Evolutionary conservation across 37 sponge, comb jelly and placozoan genomes (phyloP).

Genomic region (Amphimedon queenslandica): DNA sequence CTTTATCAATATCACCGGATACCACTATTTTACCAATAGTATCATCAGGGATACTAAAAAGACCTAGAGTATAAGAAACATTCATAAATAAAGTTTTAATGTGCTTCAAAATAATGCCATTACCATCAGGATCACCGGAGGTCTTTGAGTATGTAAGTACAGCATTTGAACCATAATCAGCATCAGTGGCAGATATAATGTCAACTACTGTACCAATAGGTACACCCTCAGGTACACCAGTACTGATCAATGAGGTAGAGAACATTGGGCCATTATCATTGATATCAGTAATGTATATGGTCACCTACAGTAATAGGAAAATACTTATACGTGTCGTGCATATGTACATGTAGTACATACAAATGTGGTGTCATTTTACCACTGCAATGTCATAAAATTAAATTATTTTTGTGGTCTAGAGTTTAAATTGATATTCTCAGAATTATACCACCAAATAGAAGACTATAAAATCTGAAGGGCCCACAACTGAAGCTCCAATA

Average conservation of each 20-base stretch:
- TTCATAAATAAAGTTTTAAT: neutral
- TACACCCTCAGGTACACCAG: constrained; percentile 9
- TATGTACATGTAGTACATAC: too few species aligned
- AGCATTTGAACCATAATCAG: constrained; percentile 30
- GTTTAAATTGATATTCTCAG: too few species aligned
- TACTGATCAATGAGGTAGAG: neutral
- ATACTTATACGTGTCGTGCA: too few species aligned
- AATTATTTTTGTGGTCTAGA: too few species aligned
- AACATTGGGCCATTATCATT: constrained; percentile 41
- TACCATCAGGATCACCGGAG: constrained; percentile 14
- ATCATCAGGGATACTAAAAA: neutral
- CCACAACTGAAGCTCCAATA: too few species aligned
- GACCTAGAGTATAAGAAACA: too few species aligned
- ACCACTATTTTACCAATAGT: neutral
- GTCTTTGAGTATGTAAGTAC: constrained; percentile 25
- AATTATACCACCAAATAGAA: neutral
- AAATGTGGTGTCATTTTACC: too few species aligned
- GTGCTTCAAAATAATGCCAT: neutral
- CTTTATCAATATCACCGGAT: neutral
- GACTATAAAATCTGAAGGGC: too few species aligned
- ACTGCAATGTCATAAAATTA: too few species aligned
- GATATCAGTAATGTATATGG: constrained; percentile 19
- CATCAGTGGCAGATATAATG: constrained; percentile 27
- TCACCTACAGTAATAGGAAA: constrained; percentile 36
- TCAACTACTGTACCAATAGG: constrained; percentile 1